Evolutionary conservation across 92 coral and sea anemone species (phyloP), one percentile per base, ranked within the genome.

Genomic region (Hydrozoanthus gracilis): DNA sequence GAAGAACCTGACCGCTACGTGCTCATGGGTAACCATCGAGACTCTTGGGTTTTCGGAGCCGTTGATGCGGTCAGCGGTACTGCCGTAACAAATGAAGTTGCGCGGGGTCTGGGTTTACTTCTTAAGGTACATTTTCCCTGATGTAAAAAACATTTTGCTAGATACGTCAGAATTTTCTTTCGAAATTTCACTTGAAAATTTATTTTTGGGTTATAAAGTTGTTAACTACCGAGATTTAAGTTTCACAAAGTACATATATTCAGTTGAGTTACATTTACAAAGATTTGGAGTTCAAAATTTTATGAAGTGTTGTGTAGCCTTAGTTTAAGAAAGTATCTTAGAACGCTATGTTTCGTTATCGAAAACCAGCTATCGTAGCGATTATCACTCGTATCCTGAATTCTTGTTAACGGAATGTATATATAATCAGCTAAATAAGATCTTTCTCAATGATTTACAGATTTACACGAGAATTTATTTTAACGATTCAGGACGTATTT

Each of bases 1-100:
- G 94, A 91, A 61, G 98, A 96, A 44, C 98, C 98, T 14, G 98
- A 96, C 83, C 92, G 95, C 55, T 94, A 90, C 82, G 98, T 96
- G 16, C 89, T 96, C 72, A 86, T 94, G 76, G 98, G 98, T 65
- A 96, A 91, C 77, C 98, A 96, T 72, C 93, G 98, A 76, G 98
- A 96, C 77, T 51, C 98, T 6, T 92, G 97, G 92, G 92, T 95
- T 10, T 76, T 94, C 64, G 98, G 98, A 27, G 98, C 95, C 51
- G 91, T 91, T 3, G 98, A 96, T 84, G 95, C 98, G 9, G 83
- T 76, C 52, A 96, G 92, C 54, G 98, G 98, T 6, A 92, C 93
- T 46, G 69, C 98, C 16, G 91, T 84, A 67, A 88, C 89, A 46
- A 88, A 90, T 72, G 98, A 96, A 84, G 83, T 95, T 48, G 94